Evolutionary conservation across 2,888 invertebrate species (phyloP).

Genomic region (Hoplodrina ambigua): DNA sequence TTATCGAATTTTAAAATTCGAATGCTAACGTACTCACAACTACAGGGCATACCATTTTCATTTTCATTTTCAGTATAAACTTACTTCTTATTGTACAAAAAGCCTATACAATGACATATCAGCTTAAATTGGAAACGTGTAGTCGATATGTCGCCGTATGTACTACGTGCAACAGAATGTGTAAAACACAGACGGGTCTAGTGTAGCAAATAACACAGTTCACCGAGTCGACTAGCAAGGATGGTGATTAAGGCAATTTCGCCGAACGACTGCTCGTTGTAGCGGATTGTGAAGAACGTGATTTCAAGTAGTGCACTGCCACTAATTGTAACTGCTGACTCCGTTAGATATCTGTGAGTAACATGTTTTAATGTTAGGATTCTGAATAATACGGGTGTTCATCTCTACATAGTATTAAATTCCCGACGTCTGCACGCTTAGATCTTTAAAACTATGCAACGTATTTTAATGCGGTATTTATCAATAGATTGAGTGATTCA

Average conservation of each 20-base stretch:
- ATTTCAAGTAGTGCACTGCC: slow-evolving; percentile 44
- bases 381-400: no score
- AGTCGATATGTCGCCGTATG: background rate
- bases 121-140: no score
- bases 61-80: no score
- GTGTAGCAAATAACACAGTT: slow-evolving; percentile 29
- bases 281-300: slow-evolving; percentile 47
- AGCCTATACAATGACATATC: no score
- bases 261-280: slow-evolving; percentile 44
- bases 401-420: no score
- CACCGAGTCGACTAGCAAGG: slow-evolving; percentile 34
- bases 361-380: background rate
- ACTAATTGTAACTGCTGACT: slow-evolving; percentile 45
- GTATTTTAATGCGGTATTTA: no score
- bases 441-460: no score
- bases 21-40: background rate
- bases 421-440: no score
- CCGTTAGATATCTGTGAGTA: slow-evolving; percentile 18
- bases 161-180: slow-evolving; percentile 8
- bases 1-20: slow-evolving; percentile 4
- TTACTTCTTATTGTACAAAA: no score
- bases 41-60: no score
- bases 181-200: slow-evolving; percentile 21
- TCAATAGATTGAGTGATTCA: no score
- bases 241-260: slow-evolving; percentile 51